Conservation (phyloP, 2,113 vertebrate genomes). For the Bolborhynchus lineola region DNA sequence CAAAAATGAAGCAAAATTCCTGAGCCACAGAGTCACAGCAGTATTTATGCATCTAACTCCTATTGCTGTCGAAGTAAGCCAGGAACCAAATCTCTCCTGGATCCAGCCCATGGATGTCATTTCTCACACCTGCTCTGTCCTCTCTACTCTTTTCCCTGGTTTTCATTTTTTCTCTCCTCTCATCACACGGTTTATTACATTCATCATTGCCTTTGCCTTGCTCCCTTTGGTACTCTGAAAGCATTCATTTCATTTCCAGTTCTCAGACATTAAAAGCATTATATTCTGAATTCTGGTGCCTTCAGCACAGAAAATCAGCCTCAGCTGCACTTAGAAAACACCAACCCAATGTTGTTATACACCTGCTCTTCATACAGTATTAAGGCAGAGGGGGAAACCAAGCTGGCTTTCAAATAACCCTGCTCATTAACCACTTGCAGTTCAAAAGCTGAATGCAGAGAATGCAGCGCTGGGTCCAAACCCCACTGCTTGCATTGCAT, state of each 20-base stretch:
- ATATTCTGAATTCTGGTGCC: constrained; percentile 22
- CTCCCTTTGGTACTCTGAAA: background rate
- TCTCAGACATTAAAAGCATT: constrained; percentile 31
- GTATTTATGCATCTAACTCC: background rate
- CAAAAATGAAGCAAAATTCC: background rate
- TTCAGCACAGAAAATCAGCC: constrained; percentile 13
- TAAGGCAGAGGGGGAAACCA: background rate
- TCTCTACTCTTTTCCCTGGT: background rate
- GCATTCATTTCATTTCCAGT: background rate
- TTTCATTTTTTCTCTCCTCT: background rate
- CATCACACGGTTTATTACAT: constrained; percentile 10
- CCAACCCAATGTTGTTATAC: background rate
- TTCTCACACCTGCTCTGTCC: background rate
- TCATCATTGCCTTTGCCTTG: background rate
- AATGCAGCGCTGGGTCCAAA: background rate
- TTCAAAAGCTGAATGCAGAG: background rate
- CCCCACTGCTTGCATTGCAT: background rate
- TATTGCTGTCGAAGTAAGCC: background rate
- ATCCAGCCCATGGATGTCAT: background rate
- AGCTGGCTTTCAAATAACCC: background rate
- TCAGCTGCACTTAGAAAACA: background rate
- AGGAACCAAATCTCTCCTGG: background rate
- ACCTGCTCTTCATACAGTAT: background rate
- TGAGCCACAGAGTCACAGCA: background rate
- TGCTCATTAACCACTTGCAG: background rate